Conservation (phyloP, 2,797 vertebrate genomes). For the Eulemur albifrons region DNA sequence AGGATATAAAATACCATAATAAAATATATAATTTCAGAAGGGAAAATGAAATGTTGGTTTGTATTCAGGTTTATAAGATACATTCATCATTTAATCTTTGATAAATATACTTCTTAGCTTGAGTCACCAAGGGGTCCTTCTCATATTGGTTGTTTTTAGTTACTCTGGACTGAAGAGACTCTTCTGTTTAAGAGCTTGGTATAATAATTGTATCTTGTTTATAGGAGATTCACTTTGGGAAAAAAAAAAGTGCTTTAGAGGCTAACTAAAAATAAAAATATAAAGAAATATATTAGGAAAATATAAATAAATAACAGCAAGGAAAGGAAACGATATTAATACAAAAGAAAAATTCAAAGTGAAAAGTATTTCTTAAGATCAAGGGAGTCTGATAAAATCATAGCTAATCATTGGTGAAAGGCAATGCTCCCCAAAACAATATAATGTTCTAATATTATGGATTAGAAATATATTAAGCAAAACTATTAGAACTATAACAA, state of each 20-base stretch:
- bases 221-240: background rate
- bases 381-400: background rate
- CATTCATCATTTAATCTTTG: background rate
- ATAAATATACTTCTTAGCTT: background rate
- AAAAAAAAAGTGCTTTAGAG: background rate
- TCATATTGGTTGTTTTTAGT: constrained; percentile 20
- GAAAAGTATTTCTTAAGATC: background rate
- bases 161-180: background rate
- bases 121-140: background rate
- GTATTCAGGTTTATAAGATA: background rate
- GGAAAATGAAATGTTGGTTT: background rate
- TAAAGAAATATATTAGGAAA: background rate
- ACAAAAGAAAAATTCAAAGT: background rate
- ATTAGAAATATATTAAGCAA: background rate
- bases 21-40: background rate
- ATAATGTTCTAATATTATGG: background rate
- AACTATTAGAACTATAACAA: background rate
- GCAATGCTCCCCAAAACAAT: background rate
- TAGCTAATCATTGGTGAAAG: background rate
- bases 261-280: background rate
- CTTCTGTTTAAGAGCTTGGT: background rate
- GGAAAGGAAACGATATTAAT: background rate
- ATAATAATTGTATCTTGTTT: constrained; percentile 48
- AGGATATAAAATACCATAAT: background rate
- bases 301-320: background rate